phyloP scores from a whole-genome alignment of 1,140 invertebrate species.

The Heliconius congener region DNA sequence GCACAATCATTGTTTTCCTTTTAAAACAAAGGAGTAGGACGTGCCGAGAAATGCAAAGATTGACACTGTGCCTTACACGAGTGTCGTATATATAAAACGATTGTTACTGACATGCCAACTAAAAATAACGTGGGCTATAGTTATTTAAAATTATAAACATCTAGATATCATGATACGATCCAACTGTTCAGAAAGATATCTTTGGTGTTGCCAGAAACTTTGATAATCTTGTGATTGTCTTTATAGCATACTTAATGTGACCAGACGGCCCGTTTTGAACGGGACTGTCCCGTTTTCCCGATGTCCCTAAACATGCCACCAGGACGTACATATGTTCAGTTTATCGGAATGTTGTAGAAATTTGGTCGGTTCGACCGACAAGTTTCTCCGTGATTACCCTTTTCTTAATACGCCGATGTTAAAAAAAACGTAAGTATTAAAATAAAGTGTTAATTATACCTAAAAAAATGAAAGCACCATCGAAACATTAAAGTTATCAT shows the following conservation, averaged over 20 bases:
- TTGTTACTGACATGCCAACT: conserved; percentile 4
- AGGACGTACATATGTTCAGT: too few relatives aligned
- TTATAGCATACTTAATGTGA: neutral
- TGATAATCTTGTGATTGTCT: neutral
- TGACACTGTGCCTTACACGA: conserved; percentile 9
- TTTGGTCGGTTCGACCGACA: too few relatives aligned
- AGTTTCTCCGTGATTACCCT: too few relatives aligned
- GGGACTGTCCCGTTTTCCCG: too few relatives aligned
- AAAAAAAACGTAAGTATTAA: too few relatives aligned
- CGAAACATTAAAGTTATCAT: too few relatives aligned
- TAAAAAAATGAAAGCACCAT: too few relatives aligned
- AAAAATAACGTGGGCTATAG: conserved; percentile 9
- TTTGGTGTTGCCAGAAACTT: neutral
- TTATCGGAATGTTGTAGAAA: too few relatives aligned
- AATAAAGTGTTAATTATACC: too few relatives aligned
- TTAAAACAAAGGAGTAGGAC: conserved; percentile 41
- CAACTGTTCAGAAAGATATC: neutral
- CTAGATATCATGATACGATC: neutral
- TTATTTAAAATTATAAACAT: neutral
- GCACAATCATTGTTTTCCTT: conserved; percentile 46
- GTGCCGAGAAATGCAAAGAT: conserved; percentile 39
- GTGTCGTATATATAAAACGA: conserved; percentile 7
- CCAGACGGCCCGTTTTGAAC: too few relatives aligned
- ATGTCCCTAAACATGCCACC: too few relatives aligned
- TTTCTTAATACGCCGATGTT: too few relatives aligned